Evolutionary conservation across 2,797 vertebrate species (phyloP), one percentile per base, ranked within the genome.

Genomic region (Coregonus sp.): DNA sequence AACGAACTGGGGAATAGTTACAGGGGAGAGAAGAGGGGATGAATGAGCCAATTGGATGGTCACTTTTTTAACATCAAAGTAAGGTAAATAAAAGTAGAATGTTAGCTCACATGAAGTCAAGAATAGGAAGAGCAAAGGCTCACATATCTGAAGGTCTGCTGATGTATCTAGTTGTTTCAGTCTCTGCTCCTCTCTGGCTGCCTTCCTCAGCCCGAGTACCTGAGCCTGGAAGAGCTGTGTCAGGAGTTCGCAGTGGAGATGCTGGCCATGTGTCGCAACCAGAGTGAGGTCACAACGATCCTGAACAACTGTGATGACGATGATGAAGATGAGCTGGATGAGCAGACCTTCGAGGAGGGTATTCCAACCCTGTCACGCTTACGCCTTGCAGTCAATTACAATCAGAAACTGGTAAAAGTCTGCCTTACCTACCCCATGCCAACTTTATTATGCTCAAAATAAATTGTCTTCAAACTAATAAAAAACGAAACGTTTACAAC

Each of bases 221-320:
- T 98, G 71, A 81, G 85, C 59, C 90, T 98, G 84, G 96, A 97
- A 91, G 82, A 93, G 52, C 86, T 97, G 40, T 95, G 96, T 78
- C 96, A 98, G 87, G 96, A 97, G 84, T 97, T 97, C 70, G 93
- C 96, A 0, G 96, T 98, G 14, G 97, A 98, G 86, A 85, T 98
- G 80, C 90, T 98, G 78, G 96, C 96, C 35, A 97, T 98, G 97
- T 98, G 97, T 81, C 93, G 94, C 75, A 97, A 98, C 89, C 97
- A 98, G 91, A 96, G 96, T 0, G 95, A 97, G 87, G 97, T 98
- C 81, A 95, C 95, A 0, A 96, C 95, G 0, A 94, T 98, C 73
- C 92, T 98, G 67, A 97, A 97, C 73, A 96, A 94, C 90, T 90
- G 92, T 29, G 93, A 91, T 0, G 90, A 93, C 0, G 91, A 94